Percentiles rank a stretch among this genome's conserved stretches.
Conservation (phyloP, 2,888 invertebrate species). For the Pollenia amentaria region DNA sequence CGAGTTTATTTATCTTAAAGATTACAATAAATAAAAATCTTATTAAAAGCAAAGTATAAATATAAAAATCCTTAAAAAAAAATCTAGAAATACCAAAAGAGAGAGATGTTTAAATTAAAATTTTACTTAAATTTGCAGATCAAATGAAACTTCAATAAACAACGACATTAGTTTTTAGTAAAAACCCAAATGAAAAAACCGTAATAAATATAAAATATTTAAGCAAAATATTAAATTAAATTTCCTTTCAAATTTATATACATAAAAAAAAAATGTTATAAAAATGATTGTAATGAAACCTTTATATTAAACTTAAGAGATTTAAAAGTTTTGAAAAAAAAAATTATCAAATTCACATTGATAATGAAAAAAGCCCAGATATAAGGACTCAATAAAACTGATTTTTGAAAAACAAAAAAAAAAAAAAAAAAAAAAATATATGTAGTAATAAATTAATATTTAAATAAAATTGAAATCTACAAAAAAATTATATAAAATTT, state of each 20-base stretch:
- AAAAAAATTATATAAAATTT: neutral
- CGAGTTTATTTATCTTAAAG: constrained; percentile 65
- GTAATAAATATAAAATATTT: constrained; percentile 46
- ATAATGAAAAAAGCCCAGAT: neutral
- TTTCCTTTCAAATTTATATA: constrained; percentile 44
- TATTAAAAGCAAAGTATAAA: neutral
- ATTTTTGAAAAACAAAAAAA: constrained; percentile 7
- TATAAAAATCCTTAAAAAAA: neutral
- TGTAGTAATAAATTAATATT: constrained; percentile 22
- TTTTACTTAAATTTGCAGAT: constrained; percentile 59
- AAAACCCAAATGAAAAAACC: constrained; percentile 39
- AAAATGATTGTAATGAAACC: neutral
- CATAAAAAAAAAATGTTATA: neutral
- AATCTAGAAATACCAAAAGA: neutral
- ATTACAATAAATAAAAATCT: constrained; percentile 15
- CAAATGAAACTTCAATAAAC: constrained; percentile 78
- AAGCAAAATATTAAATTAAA: constrained; percentile 16
- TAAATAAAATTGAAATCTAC: neutral
- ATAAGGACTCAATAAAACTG: constrained; percentile 30
- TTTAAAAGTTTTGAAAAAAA: neutral
- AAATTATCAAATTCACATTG: neutral
- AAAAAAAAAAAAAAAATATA: neutral
- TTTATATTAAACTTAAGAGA: neutral
- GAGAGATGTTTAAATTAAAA: constrained; percentile 7
- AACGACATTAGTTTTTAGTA: constrained; percentile 79